Base-by-base conservation (phyloP, 2,113 vertebrate genomes). In the Podilymbus podiceps region DNA sequence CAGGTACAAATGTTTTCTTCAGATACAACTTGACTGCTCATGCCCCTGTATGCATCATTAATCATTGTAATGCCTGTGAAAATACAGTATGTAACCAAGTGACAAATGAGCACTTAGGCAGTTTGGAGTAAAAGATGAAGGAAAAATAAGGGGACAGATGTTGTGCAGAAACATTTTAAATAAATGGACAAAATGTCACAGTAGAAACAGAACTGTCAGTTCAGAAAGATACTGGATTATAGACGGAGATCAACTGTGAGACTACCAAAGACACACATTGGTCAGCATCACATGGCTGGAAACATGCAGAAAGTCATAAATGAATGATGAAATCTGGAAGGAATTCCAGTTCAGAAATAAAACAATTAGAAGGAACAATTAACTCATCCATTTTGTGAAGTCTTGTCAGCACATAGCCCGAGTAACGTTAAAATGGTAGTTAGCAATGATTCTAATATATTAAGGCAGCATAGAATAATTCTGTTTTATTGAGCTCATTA, bases 401-500 rank as follows among this genome's bases (percentile, higher is more conserved):
- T n/a, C 42, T 38, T 85, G 83, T 71, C 88, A 93, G 76, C 53
- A 53, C 40, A 86, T 38, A 92, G 79, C 77, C 85, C 0, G 2
- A 67, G 55, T 66, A 83, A 55, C 69, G 50, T 35, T 72, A 35
- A 77, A 85, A 86, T 75, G 38, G 50, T 68, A 50, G 46, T 68
- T 90, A 68, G 80, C 56, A 73, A 78, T 69, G 78, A 87, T 92
- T 93, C 80, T 89, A 82, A 92, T 94, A n/a, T 24, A 85, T 40
- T 28, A 85, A 87, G 19, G 7, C 71, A 75, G 66, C 30, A 52
- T 27, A 76, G 49, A 97, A 90, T 76, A 80, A 92, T 91, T 96
- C 69, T 73, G 11, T 76, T 97, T 96, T 94, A 82, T 93, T 93
- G 90, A 87, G 77, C 82, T 96, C 62, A 88, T 97, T 94, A 94